phyloP scores from a whole-genome alignment of 2,113 vertebrate genomes.

The Bagarius yarrelli region DNA sequence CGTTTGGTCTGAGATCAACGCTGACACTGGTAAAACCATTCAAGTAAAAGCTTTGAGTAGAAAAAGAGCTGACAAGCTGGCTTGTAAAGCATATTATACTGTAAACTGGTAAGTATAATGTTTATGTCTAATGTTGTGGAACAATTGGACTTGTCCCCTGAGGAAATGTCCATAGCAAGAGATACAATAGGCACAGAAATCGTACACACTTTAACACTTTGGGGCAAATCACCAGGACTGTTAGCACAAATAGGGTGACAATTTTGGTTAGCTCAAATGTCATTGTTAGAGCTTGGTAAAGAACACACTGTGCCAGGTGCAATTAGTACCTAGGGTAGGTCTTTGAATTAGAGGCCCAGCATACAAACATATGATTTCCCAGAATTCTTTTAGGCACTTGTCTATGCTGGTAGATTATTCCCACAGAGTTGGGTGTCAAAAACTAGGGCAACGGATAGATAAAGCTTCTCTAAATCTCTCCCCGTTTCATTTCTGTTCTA shows the following conservation, averaged over 20 bases:
- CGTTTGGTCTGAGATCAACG: background rate
- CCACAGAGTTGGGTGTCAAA: background rate
- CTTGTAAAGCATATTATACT: background rate
- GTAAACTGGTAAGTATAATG: background rate
- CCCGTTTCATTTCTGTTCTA: no score
- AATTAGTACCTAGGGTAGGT: background rate
- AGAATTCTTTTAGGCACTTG: background rate
- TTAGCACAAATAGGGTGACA: background rate
- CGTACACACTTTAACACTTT: background rate
- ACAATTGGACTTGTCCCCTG: background rate
- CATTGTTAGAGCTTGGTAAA: background rate
- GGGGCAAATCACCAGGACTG: background rate
- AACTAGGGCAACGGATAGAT: background rate
- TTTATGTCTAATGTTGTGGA: constrained; percentile 9
- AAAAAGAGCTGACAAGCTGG: background rate
- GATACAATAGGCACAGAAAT: background rate
- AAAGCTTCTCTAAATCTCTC: background rate
- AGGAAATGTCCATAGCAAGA: constrained; percentile 4
- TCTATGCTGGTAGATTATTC: background rate
- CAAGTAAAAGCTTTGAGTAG: background rate
- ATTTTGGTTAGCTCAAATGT: background rate
- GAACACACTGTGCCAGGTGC: background rate
- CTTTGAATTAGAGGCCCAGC: background rate
- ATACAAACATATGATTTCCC: background rate
- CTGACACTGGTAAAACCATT: background rate